Base-by-base conservation (phyloP, 2,888 invertebrate genomes). In the Liposcelis brunnea region DNA sequence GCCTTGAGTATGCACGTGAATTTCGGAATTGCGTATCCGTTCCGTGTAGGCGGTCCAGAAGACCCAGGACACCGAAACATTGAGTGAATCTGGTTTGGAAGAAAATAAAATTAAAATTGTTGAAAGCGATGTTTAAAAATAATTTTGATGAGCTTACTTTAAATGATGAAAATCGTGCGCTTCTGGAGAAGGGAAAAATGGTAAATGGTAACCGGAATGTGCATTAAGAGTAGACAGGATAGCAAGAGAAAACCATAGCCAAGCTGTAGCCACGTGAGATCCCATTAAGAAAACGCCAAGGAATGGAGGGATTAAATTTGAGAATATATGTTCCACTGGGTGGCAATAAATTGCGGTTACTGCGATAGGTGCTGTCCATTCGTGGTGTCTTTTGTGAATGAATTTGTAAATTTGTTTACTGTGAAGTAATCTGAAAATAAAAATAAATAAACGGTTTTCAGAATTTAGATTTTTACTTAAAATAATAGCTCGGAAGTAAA, bases 321-420 rank as follows among this genome's bases (percentile, higher is more conserved):
- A 80, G 50, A 84, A 69, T 46, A 83, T 65, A 59, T 86, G 83
- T 55, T 78, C 75, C 36, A 82, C 59, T 0, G 86, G 85, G 63
- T 86, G 83, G 53, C 81, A 80, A 60, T 86, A 86, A 35, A 84
- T 66, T 11, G 82, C 77, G 0, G 82, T 78, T 2, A 85, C 75
- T n/a, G 85, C 81, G 44, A 87, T 76, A 0, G 87, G 86, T 0
- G 86, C 80, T 2, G 81, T 83, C 86, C 86, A 87, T 61, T 87
- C 84, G 55, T 87, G 87, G 60, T 87, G 87, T 54, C 76, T 73
- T 60, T 87, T 87, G 63, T 87, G 87, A 53, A 87, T 80, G 56
- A 75, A 71, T 57, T 80, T 82, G 65, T 87, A 87, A 44, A 87
- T 62, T 51, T 68, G 65, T 49, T 77, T 75, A 55, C 74, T 74